phyloP scores from a whole-genome alignment of 2,113 vertebrate genomes.

The Vidua macroura region DNA sequence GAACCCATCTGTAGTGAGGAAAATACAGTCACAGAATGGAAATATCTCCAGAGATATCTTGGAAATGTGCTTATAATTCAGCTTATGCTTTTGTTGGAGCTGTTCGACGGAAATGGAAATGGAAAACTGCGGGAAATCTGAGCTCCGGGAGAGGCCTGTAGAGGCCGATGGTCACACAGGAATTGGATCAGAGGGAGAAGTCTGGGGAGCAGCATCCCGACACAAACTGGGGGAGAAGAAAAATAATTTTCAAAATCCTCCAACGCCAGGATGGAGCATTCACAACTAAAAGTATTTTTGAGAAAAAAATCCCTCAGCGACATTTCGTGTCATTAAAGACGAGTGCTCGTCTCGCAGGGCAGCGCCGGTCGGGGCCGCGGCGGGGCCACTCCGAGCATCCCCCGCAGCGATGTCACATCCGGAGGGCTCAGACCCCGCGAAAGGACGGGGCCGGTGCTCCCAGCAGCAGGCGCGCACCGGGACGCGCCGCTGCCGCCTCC shows the following conservation, averaged over 20 bases:
- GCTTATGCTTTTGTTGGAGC: neutral
- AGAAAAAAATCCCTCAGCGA: neutral
- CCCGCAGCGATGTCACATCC: rapidly evolving
- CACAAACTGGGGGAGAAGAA: neutral
- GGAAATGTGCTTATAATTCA: neutral
- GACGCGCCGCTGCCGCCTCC: neutral
- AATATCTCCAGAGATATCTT: neutral
- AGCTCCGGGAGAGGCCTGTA: neutral
- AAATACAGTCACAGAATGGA: neutral
- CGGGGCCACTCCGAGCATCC: neutral
- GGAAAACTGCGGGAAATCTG: neutral
- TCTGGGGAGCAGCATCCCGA: neutral
- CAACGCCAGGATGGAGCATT: neutral
- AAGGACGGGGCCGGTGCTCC: neutral
- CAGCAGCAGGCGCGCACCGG: no score
- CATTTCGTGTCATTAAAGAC: neutral
- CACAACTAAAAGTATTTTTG: neutral
- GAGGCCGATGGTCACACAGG: neutral
- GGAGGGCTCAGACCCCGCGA: neutral
- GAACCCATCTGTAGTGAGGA: neutral
- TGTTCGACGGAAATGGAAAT: neutral
- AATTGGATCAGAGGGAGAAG: neutral
- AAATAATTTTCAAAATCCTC: neutral
- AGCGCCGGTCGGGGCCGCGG: neutral
- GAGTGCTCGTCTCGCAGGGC: neutral